phyloP scores from a whole-genome alignment of 1,140 invertebrate genomes.

The Schlechtendalia chinensis region DNA sequence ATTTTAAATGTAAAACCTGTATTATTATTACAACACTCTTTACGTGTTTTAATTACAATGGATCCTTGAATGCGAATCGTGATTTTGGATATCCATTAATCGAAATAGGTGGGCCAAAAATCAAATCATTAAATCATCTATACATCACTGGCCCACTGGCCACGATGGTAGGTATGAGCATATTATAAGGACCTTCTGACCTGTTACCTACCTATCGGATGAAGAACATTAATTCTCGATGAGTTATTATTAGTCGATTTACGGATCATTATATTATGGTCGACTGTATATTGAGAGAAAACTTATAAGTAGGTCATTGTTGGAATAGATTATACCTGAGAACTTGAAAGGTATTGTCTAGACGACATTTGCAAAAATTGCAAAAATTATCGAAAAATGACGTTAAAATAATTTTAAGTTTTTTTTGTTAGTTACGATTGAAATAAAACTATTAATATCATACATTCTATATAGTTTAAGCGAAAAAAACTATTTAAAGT shows the following conservation, averaged over 20 bases:
- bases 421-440: too few relatives aligned
- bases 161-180: not conserved
- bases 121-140: constrained; percentile 3
- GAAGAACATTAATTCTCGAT: not conserved
- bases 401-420: too few relatives aligned
- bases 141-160: not conserved
- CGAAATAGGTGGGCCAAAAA: constrained; percentile 7
- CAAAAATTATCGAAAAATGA: too few relatives aligned
- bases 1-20: not conserved
- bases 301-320: constrained; percentile 5
- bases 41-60: constrained; percentile 20
- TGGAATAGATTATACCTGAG: constrained; percentile 7
- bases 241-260: constrained; percentile 11
- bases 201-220: constrained; percentile 1
- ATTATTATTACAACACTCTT: not conserved
- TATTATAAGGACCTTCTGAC: constrained; percentile 15
- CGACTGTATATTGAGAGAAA: not conserved
- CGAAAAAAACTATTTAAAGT: too few relatives aligned
- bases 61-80: constrained; percentile 29
- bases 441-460: too few relatives aligned
- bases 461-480: too few relatives aligned
- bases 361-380: not conserved
- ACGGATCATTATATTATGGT: constrained; percentile 3
- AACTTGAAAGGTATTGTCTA: not conserved
- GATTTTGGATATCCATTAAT: constrained; percentile 16